These are phyloP conservation scores for Pheucticus melanocephalus DNA, from an alignment of 2,113 vertebrate species.

Conservation along the genomic window DNA sequence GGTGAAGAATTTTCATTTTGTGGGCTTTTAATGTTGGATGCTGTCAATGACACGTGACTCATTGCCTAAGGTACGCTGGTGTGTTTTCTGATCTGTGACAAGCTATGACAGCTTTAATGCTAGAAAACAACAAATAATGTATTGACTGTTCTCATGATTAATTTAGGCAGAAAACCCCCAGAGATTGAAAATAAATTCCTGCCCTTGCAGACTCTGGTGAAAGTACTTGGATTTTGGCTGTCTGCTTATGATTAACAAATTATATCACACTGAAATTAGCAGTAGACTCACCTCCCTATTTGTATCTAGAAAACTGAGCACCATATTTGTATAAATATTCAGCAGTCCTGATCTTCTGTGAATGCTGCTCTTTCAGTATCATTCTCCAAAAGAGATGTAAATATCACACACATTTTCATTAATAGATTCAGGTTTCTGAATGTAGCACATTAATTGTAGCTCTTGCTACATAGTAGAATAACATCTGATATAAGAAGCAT, in stretches of 20 bases:
- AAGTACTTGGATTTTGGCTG: background rate
- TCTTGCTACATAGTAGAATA: background rate
- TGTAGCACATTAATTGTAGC: background rate
- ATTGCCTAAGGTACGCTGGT: background rate
- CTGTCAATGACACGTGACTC: background rate
- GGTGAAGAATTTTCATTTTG: background rate
- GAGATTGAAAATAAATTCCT: background rate
- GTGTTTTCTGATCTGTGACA: background rate
- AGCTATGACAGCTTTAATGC: background rate
- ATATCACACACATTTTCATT: background rate
- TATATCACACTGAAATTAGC: background rate
- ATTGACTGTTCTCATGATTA: background rate
- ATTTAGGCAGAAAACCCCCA: background rate
- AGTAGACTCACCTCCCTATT: background rate
- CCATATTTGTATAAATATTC: slow-evolving; percentile 35
- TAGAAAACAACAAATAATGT: background rate
- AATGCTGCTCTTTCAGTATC: background rate
- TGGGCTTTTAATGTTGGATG: background rate
- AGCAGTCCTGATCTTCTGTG: background rate
- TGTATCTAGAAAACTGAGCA: background rate
- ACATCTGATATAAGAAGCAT: background rate
- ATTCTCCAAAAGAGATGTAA: background rate
- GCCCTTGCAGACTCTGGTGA: background rate
- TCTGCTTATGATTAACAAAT: slow-evolving; percentile 15
- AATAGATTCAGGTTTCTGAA: background rate